Percentiles rank a stretch among this genome's conserved stretches.
Conservation (phyloP, 1,140 invertebrate species). For the Riptortus pedestris region DNA sequence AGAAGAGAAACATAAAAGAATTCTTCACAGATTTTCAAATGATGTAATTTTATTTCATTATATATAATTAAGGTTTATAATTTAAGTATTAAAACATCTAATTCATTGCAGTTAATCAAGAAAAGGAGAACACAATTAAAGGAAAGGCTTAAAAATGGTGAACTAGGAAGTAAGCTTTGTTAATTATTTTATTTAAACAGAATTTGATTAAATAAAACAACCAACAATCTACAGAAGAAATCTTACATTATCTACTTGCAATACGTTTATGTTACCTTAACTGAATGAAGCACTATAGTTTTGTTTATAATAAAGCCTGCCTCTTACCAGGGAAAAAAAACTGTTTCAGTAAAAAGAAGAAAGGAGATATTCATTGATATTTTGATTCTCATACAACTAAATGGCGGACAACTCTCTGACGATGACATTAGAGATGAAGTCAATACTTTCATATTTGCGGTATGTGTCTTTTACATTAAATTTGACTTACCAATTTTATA, state of each 20-base stretch:
- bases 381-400: not conserved
- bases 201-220: not conserved
- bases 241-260: no score
- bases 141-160: not conserved
- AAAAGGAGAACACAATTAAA: slow-evolving; percentile 2
- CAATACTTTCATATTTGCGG: slow-evolving; percentile 52
- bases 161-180: not conserved
- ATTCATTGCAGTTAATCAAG: slow-evolving; percentile 13
- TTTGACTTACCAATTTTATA: no score
- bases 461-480: slow-evolving; percentile 35
- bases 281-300: no score
- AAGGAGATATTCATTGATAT: slow-evolving; percentile 10
- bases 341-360: slow-evolving; percentile 1
- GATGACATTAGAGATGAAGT: slow-evolving; percentile 47
- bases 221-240: no score
- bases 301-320: no score
- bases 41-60: not conserved
- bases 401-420: slow-evolving; percentile 34
- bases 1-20: not conserved
- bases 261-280: no score
- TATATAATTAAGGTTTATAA: not conserved
- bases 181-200: no score
- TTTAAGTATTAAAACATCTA: not conserved
- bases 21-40: slow-evolving; percentile 15
- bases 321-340: no score